These are phyloP conservation scores for Lethrus apterus DNA, from an alignment of 1,140 invertebrate genomes.

Conservation along the genomic window DNA sequence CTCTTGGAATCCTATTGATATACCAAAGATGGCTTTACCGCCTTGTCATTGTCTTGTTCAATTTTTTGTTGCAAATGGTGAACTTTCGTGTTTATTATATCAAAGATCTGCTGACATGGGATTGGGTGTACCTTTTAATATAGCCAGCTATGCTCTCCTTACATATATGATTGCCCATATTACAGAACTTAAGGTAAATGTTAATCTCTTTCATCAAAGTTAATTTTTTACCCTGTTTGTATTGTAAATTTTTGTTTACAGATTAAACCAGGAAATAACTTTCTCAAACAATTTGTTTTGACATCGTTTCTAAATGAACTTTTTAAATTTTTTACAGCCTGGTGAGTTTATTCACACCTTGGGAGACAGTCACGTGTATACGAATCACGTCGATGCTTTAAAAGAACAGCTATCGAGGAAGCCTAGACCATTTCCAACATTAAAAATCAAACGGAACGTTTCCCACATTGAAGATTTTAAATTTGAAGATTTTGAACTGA, in stretches of 20 bases:
- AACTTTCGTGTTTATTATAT: slow-evolving; percentile 87
- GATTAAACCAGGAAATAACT: background rate
- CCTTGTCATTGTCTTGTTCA: slow-evolving; percentile 95
- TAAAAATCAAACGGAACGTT: slow-evolving; percentile 66
- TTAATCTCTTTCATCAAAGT: slow-evolving; percentile 5
- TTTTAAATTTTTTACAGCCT: slow-evolving; percentile 50
- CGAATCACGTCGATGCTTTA: slow-evolving; percentile 84
- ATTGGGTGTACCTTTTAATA: slow-evolving; percentile 97
- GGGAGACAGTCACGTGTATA: slow-evolving; percentile 95
- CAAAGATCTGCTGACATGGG: slow-evolving; percentile 98
- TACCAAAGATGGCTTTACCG: slow-evolving; percentile 90
- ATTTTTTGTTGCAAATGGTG: slow-evolving; percentile 84
- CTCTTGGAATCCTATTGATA: slow-evolving; percentile 91
- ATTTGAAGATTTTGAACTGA: slow-evolving; percentile 81
- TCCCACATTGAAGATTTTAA: slow-evolving; percentile 84
- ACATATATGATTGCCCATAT: slow-evolving; percentile 96
- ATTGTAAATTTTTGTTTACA: background rate
- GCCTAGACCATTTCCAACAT: slow-evolving; percentile 77
- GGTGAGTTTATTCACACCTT: slow-evolving; percentile 95
- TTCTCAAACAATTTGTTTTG: background rate
- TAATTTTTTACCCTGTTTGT: background rate
- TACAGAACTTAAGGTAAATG: slow-evolving; percentile 67
- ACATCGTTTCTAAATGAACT: slow-evolving; percentile 1
- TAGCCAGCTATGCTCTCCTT: slow-evolving; percentile 92
- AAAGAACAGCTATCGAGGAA: slow-evolving; percentile 73